Evolutionary conservation across 1,140 invertebrate species (phyloP).

Genomic region (Meloidogyne chitwoodi): DNA sequence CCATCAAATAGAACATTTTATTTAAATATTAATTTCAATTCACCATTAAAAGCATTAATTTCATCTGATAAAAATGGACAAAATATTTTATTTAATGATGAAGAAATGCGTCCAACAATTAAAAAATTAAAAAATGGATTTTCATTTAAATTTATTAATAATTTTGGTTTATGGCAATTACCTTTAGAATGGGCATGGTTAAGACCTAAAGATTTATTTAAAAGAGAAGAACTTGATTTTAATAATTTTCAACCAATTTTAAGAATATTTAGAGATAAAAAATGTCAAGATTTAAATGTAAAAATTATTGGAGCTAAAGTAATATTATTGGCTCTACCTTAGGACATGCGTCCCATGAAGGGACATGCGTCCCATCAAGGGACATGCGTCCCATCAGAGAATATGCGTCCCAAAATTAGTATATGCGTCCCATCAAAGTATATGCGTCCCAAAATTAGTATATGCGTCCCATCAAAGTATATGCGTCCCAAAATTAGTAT

Average conservation of each 20-base stretch:
- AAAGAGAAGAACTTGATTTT: neutral
- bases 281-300: neutral
- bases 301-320: neutral
- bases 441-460: too few species aligned
- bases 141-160: neutral
- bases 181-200: neutral
- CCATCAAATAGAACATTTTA: neutral
- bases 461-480: too few species aligned
- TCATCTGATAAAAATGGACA: neutral
- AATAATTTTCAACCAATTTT: neutral
- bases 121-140: neutral
- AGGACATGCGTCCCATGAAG: too few species aligned
- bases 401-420: too few species aligned
- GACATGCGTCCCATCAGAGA: too few species aligned
- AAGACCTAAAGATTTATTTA: neutral
- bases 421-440: too few species aligned
- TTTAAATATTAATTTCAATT: neutral
- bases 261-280: neutral
- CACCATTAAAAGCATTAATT: neutral
- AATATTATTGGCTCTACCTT: too few species aligned
- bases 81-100: neutral
- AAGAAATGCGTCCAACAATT: neutral
- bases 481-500: too few species aligned
- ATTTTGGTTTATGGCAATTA: neutral
- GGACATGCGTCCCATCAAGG: too few species aligned